A percentile compares a stretch with the other conserved stretches of the same genome.
phyloP scores from a whole-genome alignment of 2,797 vertebrate genomes.

The Etheostoma perlongum region DNA sequence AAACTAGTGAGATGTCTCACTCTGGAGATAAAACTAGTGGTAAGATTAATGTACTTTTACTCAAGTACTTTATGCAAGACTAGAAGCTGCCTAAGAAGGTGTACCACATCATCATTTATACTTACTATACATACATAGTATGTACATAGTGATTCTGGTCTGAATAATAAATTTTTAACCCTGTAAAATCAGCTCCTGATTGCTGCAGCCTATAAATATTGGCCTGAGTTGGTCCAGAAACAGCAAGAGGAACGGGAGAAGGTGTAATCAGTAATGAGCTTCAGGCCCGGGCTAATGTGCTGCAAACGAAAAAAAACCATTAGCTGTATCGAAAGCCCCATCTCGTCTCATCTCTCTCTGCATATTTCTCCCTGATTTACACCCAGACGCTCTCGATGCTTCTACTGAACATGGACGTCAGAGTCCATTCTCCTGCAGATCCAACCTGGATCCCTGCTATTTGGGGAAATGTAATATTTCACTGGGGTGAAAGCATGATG shows the following conservation, averaged over 20 bases:
- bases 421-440: neutral
- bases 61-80: too few species aligned
- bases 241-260: slow-evolving; percentile 19
- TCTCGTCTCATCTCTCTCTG: slow-evolving; percentile 21
- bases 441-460: neutral
- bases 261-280: slow-evolving; percentile 43
- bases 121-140: too few species aligned
- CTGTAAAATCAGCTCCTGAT: neutral
- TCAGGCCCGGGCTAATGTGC: slow-evolving; percentile 40
- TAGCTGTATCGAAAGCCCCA: slow-evolving; percentile 26
- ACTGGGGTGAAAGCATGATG: neutral
- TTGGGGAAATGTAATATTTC: neutral
- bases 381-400: neutral
- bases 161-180: neutral
- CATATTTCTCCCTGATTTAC: slow-evolving; percentile 23
- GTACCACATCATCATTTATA: too few species aligned
- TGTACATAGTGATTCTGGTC: neutral
- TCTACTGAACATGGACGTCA: neutral
- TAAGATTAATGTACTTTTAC: too few species aligned
- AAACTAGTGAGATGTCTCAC: too few species aligned
- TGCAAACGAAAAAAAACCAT: slow-evolving; percentile 47
- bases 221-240: slow-evolving; percentile 1
- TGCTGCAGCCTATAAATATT: neutral
- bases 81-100: too few species aligned
- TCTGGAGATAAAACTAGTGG: too few species aligned